Percentiles rank a stretch among this genome's conserved stretches.
These are phyloP conservation scores for Otus sunia DNA, from an alignment of 2,113 vertebrate species.

Conservation along the genomic window DNA sequence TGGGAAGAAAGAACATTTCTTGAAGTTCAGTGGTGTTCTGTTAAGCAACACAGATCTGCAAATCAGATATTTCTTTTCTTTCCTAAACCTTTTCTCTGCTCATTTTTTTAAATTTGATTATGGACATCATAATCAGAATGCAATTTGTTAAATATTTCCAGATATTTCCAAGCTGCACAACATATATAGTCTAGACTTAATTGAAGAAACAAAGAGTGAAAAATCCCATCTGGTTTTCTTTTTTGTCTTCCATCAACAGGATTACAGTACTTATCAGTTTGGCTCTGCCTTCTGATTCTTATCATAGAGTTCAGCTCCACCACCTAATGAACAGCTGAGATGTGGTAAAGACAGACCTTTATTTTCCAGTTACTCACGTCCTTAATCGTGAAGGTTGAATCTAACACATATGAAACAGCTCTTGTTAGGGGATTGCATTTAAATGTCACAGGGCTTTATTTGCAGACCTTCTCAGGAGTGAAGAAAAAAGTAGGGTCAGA, in stretches of 20 bases:
- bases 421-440: background rate
- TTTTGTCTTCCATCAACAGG: conserved; percentile 64
- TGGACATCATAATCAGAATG: background rate
- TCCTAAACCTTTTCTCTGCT: conserved; percentile 8
- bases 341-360: background rate
- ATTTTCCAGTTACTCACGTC: conserved; percentile 11
- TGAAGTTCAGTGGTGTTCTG: background rate
- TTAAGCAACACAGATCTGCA: background rate
- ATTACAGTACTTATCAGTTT: conserved; percentile 55
- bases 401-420: background rate
- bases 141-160: conserved; percentile 33
- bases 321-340: conserved; percentile 57
- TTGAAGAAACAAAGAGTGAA: conserved; percentile 50
- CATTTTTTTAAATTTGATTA: background rate
- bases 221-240: conserved; percentile 37
- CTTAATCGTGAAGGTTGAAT: background rate
- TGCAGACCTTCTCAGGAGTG: background rate
- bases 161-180: conserved; percentile 27
- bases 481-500: background rate
- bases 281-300: conserved; percentile 50
- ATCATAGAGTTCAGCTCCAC: conserved; percentile 42
- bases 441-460: background rate
- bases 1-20: background rate
- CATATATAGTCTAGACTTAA: conserved; percentile 42
- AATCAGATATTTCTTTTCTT: background rate